Evolutionary conservation across 2,888 invertebrate species (phyloP).

Genomic region (Rhorus exstirpatorius): DNA sequence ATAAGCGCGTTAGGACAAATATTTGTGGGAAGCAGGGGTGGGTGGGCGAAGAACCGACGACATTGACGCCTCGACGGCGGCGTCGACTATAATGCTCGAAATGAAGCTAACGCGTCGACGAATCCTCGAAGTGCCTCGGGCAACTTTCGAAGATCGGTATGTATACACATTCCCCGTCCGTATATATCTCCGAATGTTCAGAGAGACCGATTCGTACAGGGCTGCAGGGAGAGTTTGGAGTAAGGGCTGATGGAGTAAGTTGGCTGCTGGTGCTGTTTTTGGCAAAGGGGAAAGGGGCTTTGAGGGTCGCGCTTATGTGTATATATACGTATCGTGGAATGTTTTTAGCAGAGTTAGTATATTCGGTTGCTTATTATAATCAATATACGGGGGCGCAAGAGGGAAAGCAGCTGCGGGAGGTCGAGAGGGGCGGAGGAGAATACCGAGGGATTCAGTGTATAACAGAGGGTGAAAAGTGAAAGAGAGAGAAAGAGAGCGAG

Average conservation of each 20-base stretch:
- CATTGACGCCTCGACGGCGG: constrained; percentile 27
- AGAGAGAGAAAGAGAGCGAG: too few species aligned
- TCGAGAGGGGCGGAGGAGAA: constrained; percentile 65
- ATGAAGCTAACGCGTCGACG: constrained; percentile 43
- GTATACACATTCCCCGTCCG: constrained; percentile 42
- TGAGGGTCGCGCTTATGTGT: constrained; percentile 40
- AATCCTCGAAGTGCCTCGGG: constrained; percentile 49
- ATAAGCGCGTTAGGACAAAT: constrained; percentile 36
- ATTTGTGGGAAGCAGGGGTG: constrained; percentile 41
- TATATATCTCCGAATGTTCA: constrained; percentile 51
- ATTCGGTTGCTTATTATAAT: constrained; percentile 84
- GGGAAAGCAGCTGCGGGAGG: constrained; percentile 64
- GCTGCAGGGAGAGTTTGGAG: constrained; percentile 29
- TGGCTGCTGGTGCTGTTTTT: constrained; percentile 66
- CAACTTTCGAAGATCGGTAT: constrained; percentile 70
- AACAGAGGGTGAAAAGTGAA: too few species aligned
- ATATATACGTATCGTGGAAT: constrained; percentile 69
- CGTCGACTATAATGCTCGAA: constrained; percentile 22
- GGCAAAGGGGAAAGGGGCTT: constrained; percentile 63
- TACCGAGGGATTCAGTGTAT: constrained; percentile 63
- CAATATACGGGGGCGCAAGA: constrained; percentile 82
- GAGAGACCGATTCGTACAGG: constrained; percentile 27
- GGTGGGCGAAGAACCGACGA: constrained; percentile 17
- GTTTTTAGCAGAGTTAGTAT: constrained; percentile 84
- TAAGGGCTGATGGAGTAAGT: constrained; percentile 63